phyloP scores from a whole-genome alignment of 1,140 invertebrate species.

The Zaprionus capensis region DNA sequence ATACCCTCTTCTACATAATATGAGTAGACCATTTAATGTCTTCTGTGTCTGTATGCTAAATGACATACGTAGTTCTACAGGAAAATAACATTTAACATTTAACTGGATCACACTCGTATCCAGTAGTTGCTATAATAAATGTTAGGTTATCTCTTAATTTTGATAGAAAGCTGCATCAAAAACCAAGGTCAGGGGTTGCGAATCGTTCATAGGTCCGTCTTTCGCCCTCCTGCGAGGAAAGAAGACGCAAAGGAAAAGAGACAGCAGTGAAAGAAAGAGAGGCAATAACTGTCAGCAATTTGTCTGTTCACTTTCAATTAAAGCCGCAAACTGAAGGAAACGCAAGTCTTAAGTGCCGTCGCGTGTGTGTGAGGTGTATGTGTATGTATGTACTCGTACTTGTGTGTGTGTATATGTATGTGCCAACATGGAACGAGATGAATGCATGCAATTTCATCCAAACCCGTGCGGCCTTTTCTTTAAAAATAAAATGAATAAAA shows the following conservation, averaged over 20 bases:
- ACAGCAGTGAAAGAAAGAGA: background rate
- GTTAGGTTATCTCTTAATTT: background rate
- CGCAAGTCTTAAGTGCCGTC: constrained; percentile 28
- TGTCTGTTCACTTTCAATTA: constrained; percentile 49
- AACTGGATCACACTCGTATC: no score
- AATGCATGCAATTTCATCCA: constrained; percentile 35
- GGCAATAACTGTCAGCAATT: constrained; percentile 26
- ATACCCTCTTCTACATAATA: no score
- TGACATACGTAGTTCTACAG: no score
- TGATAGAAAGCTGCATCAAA: background rate
- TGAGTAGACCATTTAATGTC: no score
- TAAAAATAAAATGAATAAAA: constrained; percentile 35
- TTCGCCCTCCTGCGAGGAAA: background rate
- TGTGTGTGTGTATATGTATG: constrained; percentile 13
- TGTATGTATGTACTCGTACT: background rate
- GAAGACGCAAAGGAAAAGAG: background rate
- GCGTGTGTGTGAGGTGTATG: constrained; percentile 1
- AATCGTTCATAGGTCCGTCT: background rate
- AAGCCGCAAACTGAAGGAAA: constrained; percentile 14
- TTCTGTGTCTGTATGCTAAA: no score
- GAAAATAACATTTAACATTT: no score
- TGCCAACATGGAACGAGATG: constrained; percentile 21
- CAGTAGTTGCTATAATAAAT: background rate
- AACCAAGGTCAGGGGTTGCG: background rate
- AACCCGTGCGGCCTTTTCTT: constrained; percentile 31